Percentiles rank a stretch among this genome's conserved stretches.
Conservation (phyloP, 35 echinoderm and acorn worm species). For the Ophioderma brevispina region DNA sequence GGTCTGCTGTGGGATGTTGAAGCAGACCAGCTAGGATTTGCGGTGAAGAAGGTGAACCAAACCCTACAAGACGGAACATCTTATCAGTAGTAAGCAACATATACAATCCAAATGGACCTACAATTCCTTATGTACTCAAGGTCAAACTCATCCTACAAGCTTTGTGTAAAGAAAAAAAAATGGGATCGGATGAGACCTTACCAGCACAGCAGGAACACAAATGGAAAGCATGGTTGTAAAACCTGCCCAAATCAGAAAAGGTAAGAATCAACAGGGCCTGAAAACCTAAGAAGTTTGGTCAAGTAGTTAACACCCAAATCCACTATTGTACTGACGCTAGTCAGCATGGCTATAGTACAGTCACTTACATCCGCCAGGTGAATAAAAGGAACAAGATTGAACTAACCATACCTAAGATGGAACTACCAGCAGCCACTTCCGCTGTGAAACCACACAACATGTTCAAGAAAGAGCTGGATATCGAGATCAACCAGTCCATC, state of each 20-base stretch:
- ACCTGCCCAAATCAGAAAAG: constrained; percentile 40
- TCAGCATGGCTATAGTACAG: constrained; percentile 35
- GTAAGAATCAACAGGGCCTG: constrained; percentile 30
- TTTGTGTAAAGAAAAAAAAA: constrained; percentile 15
- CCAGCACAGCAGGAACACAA: neutral
- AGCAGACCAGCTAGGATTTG: constrained; percentile 47
- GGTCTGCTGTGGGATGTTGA: constrained; percentile 62
- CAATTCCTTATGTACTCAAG: constrained; percentile 30
- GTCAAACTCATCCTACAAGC: constrained; percentile 67
- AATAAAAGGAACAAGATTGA: constrained; percentile 28
- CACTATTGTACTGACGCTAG: constrained; percentile 53
- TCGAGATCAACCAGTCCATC: constrained; percentile 42
- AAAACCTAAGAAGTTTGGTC: constrained; percentile 31
- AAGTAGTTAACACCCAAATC: constrained; percentile 28
- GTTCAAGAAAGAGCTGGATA: constrained; percentile 30
- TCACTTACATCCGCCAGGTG: constrained; percentile 30
- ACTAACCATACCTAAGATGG: neutral
- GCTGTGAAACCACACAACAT: constrained; percentile 29
- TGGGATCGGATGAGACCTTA: constrained; percentile 59
- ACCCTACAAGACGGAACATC: constrained; percentile 11
- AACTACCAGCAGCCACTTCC: constrained; percentile 35
- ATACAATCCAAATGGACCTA: constrained; percentile 57
- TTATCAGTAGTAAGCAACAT: constrained; percentile 42
- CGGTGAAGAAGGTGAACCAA: constrained; percentile 25
- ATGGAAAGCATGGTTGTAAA: constrained; percentile 55